Evolutionary conservation across 2,888 invertebrate species (phyloP).

Genomic region (Philereme transversata): DNA sequence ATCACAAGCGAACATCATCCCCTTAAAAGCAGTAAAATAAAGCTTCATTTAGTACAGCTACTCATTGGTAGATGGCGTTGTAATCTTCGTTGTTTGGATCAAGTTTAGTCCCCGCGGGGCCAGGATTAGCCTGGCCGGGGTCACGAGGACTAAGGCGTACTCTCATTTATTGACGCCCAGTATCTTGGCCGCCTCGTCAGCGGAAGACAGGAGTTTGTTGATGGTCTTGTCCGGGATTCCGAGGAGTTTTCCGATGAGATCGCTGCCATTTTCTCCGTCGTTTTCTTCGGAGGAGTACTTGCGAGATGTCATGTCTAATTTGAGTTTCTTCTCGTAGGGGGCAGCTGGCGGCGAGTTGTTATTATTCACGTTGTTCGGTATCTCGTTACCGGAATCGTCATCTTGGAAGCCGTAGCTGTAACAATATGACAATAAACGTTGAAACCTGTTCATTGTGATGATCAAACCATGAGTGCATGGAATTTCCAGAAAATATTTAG

Average conservation of each 20-base stretch:
- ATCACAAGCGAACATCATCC: constrained; percentile 21
- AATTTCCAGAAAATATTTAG: too few relatives aligned
- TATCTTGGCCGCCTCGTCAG: constrained; percentile 94
- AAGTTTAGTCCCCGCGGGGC: constrained; percentile 76
- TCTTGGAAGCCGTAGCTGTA: constrained; percentile 73
- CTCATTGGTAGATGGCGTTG: constrained; percentile 57
- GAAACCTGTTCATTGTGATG: too few relatives aligned
- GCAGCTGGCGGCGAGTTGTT: constrained; percentile 83
- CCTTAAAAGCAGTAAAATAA: constrained; percentile 17
- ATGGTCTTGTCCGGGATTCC: constrained; percentile 94
- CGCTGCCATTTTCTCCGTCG: constrained; percentile 85
- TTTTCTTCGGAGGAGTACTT: constrained; percentile 81
- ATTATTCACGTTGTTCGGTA: constrained; percentile 80
- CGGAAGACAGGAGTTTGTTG: constrained; percentile 91
- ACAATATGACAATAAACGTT: not conserved
- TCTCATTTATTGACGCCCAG: constrained; percentile 91
- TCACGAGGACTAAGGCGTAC: constrained; percentile 81
- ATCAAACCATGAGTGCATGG: too few relatives aligned
- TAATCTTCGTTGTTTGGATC: constrained; percentile 48
- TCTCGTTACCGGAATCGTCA: constrained; percentile 75
- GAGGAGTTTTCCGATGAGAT: constrained; percentile 94
- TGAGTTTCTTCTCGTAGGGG: constrained; percentile 82
- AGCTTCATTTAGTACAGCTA: constrained; percentile 36
- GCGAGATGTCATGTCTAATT: constrained; percentile 75
- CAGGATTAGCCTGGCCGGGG: constrained; percentile 75